Conservation (phyloP, 2,113 vertebrate genomes). For the Plecotus auritus region DNA sequence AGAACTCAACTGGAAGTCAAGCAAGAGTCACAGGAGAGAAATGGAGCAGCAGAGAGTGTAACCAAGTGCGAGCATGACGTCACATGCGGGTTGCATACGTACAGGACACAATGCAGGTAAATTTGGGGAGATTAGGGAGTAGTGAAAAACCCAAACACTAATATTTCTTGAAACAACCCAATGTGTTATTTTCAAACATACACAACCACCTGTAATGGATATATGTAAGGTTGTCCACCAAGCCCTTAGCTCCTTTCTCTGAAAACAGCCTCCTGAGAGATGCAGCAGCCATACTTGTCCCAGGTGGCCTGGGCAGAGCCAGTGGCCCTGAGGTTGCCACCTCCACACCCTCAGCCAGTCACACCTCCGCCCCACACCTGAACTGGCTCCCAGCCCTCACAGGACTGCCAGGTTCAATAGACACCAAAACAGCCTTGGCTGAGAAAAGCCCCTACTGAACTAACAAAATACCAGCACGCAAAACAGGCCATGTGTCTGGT, state of each 20-base stretch:
- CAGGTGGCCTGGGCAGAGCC: not conserved
- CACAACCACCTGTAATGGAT: not conserved
- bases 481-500: not conserved
- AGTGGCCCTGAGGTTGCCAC: not conserved
- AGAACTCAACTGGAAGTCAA: not conserved
- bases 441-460: not conserved
- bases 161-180: not conserved
- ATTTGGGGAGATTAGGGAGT: not conserved
- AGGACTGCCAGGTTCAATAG: accelerated
- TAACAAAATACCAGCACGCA: not conserved
- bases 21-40: not conserved
- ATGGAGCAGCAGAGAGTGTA: not conserved
- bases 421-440: not conserved
- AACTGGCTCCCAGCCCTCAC: not conserved
- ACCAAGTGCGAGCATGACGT: not conserved
- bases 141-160: not conserved
- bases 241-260: not conserved
- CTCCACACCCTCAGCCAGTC: not conserved
- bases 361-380: too few relatives aligned
- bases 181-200: not conserved
- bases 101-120: not conserved
- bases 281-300: accelerated
- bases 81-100: not conserved
- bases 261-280: not conserved
- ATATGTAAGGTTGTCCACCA: not conserved